These are phyloP conservation scores for Mystacides longicornis DNA, from an alignment of 2,888 invertebrate species.

Conservation along the genomic window DNA sequence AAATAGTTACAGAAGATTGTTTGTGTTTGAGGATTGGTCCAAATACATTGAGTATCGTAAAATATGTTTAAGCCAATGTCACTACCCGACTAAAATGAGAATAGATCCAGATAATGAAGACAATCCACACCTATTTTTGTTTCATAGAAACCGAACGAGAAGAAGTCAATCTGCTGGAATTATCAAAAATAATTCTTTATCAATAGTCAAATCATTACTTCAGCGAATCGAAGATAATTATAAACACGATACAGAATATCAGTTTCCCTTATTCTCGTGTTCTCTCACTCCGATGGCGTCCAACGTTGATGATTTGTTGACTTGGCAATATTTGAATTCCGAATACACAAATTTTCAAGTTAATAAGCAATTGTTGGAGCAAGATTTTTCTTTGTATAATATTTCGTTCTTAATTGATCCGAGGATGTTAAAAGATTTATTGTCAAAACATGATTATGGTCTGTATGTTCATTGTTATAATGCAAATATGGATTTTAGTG, in stretches of 20 bases:
- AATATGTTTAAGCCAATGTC: conserved; percentile 35
- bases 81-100: conserved; percentile 40
- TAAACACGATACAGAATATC: conserved; percentile 7
- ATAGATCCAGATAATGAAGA: conserved; percentile 29
- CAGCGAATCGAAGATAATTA: conserved; percentile 13
- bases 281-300: conserved; percentile 32
- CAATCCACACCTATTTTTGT: conserved; percentile 35
- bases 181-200: conserved; percentile 21
- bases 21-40: conserved; percentile 47
- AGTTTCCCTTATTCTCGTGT: conserved; percentile 19
- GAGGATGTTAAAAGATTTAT: conserved; percentile 1
- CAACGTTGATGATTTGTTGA: conserved; percentile 28
- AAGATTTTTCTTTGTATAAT: conserved; percentile 28
- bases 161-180: conserved; percentile 30
- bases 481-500: conserved; percentile 6
- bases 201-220: conserved; percentile 22
- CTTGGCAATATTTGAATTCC: conserved; percentile 14
- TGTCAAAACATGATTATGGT: conserved; percentile 1
- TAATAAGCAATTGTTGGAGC: conserved; percentile 27
- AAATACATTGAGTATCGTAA: conserved; percentile 45
- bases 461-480: conserved; percentile 1
- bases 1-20: conserved; percentile 31
- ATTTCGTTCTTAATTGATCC: conserved; percentile 32
- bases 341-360: conserved; percentile 15
- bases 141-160: conserved; percentile 33